phyloP scores from a whole-genome alignment of 2,797 vertebrate species.

The Peromyscus melanophrys region DNA sequence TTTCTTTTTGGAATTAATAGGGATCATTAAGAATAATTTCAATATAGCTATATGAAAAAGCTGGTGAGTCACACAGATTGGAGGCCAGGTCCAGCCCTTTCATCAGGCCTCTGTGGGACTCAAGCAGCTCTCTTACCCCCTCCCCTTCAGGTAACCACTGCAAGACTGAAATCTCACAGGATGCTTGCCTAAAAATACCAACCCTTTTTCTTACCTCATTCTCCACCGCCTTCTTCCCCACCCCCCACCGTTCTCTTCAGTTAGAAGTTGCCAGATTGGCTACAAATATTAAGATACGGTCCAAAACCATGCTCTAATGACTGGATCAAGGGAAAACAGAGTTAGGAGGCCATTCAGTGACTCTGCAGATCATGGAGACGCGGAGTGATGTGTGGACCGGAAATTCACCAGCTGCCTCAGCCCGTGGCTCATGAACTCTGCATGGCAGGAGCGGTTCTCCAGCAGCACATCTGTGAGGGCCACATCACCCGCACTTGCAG shows the following conservation, averaged over 20 bases:
- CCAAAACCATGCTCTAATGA: not conserved
- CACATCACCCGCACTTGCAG: constrained; percentile 87
- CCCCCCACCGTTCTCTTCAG: not conserved
- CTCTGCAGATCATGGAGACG: not conserved
- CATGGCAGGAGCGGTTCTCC: constrained; percentile 83
- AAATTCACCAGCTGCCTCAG: constrained; percentile 69
- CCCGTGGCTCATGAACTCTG: constrained; percentile 74
- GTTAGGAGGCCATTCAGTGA: not conserved
- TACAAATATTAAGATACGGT: constrained; percentile 19
- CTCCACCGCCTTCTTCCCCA: fast-evolving
- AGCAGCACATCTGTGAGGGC: constrained; percentile 89
- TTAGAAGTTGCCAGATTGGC: not conserved
- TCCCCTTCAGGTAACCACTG: not conserved
- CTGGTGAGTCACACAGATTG: not conserved
- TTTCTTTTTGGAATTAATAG: not conserved
- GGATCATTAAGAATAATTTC: not conserved
- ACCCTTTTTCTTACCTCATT: not conserved
- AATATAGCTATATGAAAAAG: not conserved
- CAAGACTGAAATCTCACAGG: not conserved
- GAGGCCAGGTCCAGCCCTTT: not conserved
- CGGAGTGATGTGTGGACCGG: constrained; percentile 11
- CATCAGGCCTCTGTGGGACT: not conserved
- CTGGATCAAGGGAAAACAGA: not conserved
- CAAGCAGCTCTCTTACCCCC: not conserved
- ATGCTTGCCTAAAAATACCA: not conserved